Percentiles rank a stretch among this genome's conserved stretches.
phyloP scores from a whole-genome alignment of 2,113 vertebrate species.

The Pachyramphus minor region DNA sequence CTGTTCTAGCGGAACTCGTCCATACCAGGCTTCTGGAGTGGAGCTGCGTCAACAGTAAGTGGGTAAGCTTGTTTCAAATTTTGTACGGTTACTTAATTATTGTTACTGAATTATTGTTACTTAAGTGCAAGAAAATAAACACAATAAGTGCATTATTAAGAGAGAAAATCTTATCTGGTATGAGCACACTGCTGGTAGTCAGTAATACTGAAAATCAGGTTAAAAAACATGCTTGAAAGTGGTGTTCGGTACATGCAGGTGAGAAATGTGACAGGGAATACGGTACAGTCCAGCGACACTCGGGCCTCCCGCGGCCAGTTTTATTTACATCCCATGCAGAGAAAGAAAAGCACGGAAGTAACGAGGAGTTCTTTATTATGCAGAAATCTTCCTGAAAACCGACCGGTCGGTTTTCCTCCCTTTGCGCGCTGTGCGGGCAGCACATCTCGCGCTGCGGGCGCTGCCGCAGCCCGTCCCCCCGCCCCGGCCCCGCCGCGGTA shows the following conservation, averaged over 20 bases:
- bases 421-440: not conserved
- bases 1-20: rapidly evolving
- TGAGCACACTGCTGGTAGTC: not conserved
- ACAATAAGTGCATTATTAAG: not conserved
- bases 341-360: not conserved
- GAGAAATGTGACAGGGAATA: rapidly evolving
- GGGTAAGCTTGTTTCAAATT: not conserved
- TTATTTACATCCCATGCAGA: not conserved
- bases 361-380: rapidly evolving
- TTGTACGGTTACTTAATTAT: rapidly evolving
- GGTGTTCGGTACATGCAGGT: not conserved
- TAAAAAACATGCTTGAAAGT: not conserved
- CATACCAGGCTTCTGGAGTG: rapidly evolving
- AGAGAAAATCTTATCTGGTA: not conserved
- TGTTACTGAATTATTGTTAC: too few species aligned
- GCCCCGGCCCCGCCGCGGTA: slow-evolving; percentile 2
- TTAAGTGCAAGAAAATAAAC: not conserved
- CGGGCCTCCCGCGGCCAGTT: rapidly evolving
- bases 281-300: not conserved
- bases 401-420: rapidly evolving
- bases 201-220: rapidly evolving
- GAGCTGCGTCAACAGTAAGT: rapidly evolving
- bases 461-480: not conserved
- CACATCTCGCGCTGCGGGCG: not conserved
- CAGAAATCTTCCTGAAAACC: not conserved